Percentiles rank a stretch among this genome's conserved stretches.
phyloP scores from a whole-genome alignment of 2,113 vertebrate genomes.

The Platysteira castanea region DNA sequence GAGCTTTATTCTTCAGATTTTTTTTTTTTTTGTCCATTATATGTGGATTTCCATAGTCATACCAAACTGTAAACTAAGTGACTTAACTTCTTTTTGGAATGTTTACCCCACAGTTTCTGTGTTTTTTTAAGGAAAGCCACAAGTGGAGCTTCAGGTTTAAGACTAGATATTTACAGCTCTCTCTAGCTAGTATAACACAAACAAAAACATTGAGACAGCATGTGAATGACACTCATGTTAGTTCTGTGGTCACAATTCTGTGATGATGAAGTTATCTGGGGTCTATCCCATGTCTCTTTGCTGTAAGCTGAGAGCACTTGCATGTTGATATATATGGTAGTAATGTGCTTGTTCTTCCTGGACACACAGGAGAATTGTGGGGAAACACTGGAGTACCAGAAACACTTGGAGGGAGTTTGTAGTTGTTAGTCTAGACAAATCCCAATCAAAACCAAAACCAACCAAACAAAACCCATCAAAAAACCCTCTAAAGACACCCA shows the following conservation, averaged over 20 bases:
- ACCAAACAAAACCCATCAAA: not conserved
- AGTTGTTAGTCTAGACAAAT: not conserved
- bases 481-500: not conserved
- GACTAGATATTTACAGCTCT: not conserved
- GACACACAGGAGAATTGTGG: not conserved
- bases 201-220: not conserved
- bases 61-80: not conserved
- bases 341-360: not conserved
- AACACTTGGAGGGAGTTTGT: not conserved
- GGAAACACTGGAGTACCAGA: not conserved
- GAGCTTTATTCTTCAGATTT: not conserved
- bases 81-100: not conserved
- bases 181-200: not conserved
- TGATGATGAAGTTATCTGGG: not conserved
- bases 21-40: not conserved
- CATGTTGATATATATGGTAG: fast-evolving
- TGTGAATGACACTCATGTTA: not conserved
- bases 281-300: not conserved
- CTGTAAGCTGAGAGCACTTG: not conserved
- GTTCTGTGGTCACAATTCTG: not conserved
- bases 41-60: not conserved
- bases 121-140: not conserved
- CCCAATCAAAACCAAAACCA: not conserved
- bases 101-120: not conserved
- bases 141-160: not conserved